Base-by-base conservation (phyloP, 2,797 vertebrate genomes). In the Calcarius lapponicus region DNA sequence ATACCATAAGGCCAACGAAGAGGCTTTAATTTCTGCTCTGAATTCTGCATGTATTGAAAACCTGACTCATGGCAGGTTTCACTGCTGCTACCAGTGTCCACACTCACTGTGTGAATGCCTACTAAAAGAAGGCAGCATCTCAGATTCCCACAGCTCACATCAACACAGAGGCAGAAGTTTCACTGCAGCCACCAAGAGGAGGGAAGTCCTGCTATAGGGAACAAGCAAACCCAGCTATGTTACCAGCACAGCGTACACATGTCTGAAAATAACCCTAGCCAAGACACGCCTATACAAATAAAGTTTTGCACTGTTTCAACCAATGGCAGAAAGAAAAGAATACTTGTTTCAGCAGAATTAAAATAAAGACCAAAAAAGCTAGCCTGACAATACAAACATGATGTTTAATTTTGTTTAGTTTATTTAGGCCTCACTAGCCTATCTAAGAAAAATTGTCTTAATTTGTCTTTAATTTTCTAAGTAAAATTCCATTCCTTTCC, bases 171-270 rank as follows among this genome's bases (percentile, higher is more conserved):
- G 32, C 13, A 43, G 34, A 80, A 53, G 6, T 42, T 50, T 15
- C 58, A 54, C 13, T 25, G 29, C 18, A 60, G 29, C 12, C 43
- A 43, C 36, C 20, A 9, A 45, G 7, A 53, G 25, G 13, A 88
- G 9, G 20, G 17, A 83, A 43, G 5, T 64, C 32, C 53, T 7
- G 0, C 26, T 62, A 3, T 1, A 8, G 22, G n/a, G 40, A 92
- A 5, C 13, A 36, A 53, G 29, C 26, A 38, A 8, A 57, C 3
- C 5, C 18, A 86, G 24, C 6, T 32, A 48, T 0, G 0, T 34
- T 60, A 26, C 18, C 58, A 56, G 7, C 0, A 1, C 22, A 26
- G 9, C 4, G 11, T 13, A 42, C 0, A 0, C 5, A n/a, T n/a
- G 47, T 40, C 42, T 69, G 43, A 69, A 75, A 89, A 47, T 2